Evolutionary conservation across 2,888 invertebrate genomes (phyloP).

Genomic region (Adelognathus sp.): DNA sequence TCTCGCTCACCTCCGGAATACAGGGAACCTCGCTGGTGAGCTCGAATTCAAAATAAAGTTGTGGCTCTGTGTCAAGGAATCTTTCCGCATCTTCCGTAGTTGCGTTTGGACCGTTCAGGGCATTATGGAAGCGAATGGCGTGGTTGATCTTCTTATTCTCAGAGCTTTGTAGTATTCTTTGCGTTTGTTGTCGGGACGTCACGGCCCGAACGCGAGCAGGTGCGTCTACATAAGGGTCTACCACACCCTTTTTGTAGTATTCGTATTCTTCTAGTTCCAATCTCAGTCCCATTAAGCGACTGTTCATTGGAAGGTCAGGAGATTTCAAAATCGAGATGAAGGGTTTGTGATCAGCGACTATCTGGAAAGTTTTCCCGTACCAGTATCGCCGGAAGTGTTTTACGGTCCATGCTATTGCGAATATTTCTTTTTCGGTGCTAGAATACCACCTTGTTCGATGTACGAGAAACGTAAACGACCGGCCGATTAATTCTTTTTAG

Average conservation of each 20-base stretch:
- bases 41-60: conserved; percentile 9
- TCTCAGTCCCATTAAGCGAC: conserved; percentile 30
- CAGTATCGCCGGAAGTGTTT: conserved; percentile 54
- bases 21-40: background rate
- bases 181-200: background rate
- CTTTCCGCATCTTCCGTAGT: background rate
- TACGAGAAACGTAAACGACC: conserved; percentile 5
- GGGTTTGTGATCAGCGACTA: conserved; percentile 52
- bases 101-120: background rate
- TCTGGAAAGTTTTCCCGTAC: conserved; percentile 50
- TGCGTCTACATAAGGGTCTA: conserved; percentile 48
- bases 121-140: background rate
- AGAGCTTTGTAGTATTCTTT: background rate
- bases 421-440: conserved; percentile 48
- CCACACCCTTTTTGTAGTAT: conserved; percentile 45
- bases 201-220: conserved; percentile 11
- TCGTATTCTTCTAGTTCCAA: conserved; percentile 46
- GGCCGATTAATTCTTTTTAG: conserved; percentile 25
- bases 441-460: conserved; percentile 25
- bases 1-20: conserved; percentile 1
- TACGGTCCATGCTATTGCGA: conserved; percentile 38
- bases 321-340: conserved; percentile 44
- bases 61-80: background rate
- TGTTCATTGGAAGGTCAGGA: conserved; percentile 29
- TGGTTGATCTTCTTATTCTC: background rate